These are phyloP conservation scores for Patella depressa DNA, from an alignment of 2,888 invertebrate genomes.

Conservation along the genomic window DNA sequence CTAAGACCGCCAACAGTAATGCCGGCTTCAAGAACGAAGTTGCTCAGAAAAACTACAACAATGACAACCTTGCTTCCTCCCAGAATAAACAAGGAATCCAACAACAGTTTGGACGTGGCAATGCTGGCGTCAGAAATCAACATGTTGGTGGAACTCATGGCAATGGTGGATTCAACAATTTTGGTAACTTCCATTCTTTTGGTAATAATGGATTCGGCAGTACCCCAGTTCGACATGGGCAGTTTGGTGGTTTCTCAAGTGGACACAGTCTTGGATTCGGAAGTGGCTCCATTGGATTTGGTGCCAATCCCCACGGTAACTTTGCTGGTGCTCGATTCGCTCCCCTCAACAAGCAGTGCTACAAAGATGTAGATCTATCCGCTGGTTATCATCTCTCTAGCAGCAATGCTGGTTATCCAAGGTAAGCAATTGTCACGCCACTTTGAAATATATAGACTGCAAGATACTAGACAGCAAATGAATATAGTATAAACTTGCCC, in stretches of 20 bases:
- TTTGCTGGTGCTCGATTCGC: not conserved
- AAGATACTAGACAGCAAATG: too few relatives aligned
- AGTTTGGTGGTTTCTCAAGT: not conserved
- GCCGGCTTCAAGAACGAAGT: slow-evolving; percentile 22
- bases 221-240: not conserved
- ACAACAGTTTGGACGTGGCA: slow-evolving; percentile 17
- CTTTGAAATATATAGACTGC: too few relatives aligned
- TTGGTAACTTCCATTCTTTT: not conserved
- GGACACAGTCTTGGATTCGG: not conserved
- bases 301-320: not conserved
- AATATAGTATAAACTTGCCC: too few relatives aligned
- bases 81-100: slow-evolving; percentile 22
- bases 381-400: too few relatives aligned
- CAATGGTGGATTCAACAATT: slow-evolving; percentile 14
- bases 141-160: slow-evolving; percentile 5
- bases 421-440: too few relatives aligned
- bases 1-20: not conserved
- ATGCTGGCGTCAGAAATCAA: not conserved
- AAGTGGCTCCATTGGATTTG: not conserved
- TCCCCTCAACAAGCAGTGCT: not conserved
- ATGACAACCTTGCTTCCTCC: slow-evolving; percentile 21
- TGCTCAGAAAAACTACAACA: slow-evolving; percentile 17
- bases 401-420: too few relatives aligned
- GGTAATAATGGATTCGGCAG: slow-evolving; percentile 6
- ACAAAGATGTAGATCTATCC: too few relatives aligned